Conservation (phyloP, 2,113 vertebrate species). For the Pituophis catenifer region DNA sequence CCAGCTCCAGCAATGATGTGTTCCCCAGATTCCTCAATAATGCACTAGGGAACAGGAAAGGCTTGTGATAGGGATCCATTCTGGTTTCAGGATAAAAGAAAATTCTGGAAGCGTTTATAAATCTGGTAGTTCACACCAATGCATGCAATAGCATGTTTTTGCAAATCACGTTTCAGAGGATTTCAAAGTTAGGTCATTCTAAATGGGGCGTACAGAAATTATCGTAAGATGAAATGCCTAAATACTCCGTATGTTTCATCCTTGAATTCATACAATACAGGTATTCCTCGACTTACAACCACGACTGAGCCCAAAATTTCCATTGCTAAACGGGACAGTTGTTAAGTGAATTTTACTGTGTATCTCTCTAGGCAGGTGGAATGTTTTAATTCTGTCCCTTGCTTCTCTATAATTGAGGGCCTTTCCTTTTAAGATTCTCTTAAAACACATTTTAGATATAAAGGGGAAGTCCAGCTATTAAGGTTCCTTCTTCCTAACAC, state of each 20-base stretch:
- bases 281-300: no score
- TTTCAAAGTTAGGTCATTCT: not conserved
- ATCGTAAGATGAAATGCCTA: not conserved
- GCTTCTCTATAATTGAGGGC: not conserved
- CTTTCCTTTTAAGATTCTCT: not conserved
- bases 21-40: conserved; percentile 62
- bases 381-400: not conserved
- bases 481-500: not conserved
- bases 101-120: not conserved
- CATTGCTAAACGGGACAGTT: no score
- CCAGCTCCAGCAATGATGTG: conserved; percentile 65
- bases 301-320: no score
- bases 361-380: no score
- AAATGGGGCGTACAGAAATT: not conserved
- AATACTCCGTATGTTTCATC: not conserved
- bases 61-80: not conserved
- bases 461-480: not conserved
- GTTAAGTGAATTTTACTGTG: no score
- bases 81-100: not conserved
- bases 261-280: not conserved
- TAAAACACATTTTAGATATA: not conserved
- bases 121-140: no score
- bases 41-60: conserved; percentile 20
- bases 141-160: not conserved
- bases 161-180: not conserved